These are phyloP conservation scores for Electrophaes corylata DNA, from an alignment of 2,888 invertebrate species.

Conservation along the genomic window DNA sequence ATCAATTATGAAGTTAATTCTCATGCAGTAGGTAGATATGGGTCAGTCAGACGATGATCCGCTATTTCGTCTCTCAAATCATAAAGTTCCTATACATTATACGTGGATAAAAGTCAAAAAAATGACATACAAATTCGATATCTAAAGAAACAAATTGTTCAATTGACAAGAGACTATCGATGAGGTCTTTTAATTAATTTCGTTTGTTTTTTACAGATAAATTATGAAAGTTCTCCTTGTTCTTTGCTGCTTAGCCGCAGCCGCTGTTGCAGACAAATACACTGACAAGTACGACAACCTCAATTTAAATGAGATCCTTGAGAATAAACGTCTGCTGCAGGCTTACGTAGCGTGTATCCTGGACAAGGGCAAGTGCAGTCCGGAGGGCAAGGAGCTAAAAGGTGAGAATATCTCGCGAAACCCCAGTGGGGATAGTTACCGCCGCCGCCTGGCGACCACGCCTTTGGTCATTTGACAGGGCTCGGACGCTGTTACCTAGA, in stretches of 20 bases:
- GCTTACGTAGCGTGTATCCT: conserved; percentile 88
- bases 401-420: conserved; percentile 76
- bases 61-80: no score
- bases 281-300: conserved; percentile 88
- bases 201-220: conserved; percentile 43
- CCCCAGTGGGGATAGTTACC: no score
- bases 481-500: no score
- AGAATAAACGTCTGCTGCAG: conserved; percentile 86
- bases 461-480: no score
- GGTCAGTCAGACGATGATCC: no score
- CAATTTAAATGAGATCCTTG: conserved; percentile 86
- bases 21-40: no score
- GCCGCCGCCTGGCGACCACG: no score
- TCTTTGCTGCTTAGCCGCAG: conserved; percentile 50
- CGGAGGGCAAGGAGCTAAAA: conserved; percentile 88
- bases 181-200: not conserved
- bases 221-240: conserved; percentile 52
- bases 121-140: no score
- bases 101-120: no score
- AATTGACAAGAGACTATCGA: not conserved
- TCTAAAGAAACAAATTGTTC: no score
- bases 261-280: conserved; percentile 69
- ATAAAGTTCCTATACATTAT: no score
- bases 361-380: conserved; percentile 86
- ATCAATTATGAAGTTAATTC: no score